phyloP scores from a whole-genome alignment of 2,888 invertebrate genomes.

The Tanypteryx hageni region DNA sequence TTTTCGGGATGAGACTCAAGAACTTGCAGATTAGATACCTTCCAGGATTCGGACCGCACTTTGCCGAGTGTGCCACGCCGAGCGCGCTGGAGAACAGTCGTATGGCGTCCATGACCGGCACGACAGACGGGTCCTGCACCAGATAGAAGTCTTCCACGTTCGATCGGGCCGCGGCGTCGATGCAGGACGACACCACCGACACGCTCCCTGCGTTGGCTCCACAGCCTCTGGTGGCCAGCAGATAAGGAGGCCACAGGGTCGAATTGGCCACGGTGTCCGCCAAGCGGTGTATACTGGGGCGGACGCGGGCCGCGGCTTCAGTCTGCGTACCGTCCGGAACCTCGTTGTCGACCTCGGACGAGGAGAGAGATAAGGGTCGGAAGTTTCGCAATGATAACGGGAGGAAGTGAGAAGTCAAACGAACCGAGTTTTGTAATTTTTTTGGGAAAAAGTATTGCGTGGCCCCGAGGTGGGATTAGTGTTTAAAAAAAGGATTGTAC shows the following conservation, averaged over 20 bases:
- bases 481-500: no score
- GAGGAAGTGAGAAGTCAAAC: neutral
- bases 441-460: no score
- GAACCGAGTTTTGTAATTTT: neutral
- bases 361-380: neutral
- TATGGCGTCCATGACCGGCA: constrained; percentile 50
- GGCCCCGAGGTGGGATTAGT: no score
- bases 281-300: constrained; percentile 50
- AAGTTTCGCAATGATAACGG: neutral
- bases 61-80: constrained; percentile 38
- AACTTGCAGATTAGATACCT: neutral
- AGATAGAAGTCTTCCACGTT: constrained; percentile 55
- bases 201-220: neutral
- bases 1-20: no score
- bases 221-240: constrained; percentile 62
- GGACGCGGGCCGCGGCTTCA: neutral
- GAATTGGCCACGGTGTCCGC: constrained; percentile 59
- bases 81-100: constrained; percentile 55
- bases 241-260: constrained; percentile 48
- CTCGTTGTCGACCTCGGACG: constrained; percentile 35
- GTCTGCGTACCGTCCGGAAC: neutral
- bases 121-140: constrained; percentile 53
- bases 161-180: constrained; percentile 43
- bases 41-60: constrained; percentile 54
- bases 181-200: constrained; percentile 37